Percentiles rank a stretch among this genome's conserved stretches.
Conservation (phyloP, 2,797 vertebrate genomes). For the Siniperca undulata region DNA sequence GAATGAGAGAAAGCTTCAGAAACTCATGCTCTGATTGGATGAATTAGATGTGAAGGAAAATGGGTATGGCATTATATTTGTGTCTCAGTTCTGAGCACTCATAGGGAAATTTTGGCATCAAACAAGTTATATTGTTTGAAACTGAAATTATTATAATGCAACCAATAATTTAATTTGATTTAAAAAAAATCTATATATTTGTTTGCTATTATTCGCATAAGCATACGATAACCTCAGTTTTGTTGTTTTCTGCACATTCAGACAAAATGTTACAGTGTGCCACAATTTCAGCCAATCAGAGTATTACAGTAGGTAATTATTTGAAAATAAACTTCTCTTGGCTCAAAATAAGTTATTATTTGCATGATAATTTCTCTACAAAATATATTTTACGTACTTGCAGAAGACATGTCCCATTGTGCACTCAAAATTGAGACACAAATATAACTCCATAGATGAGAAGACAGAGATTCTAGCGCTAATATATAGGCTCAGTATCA, state of each 20-base stretch:
- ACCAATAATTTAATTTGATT: too few relatives aligned
- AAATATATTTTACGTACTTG: not conserved
- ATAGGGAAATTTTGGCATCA: not conserved
- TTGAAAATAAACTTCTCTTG: too few relatives aligned
- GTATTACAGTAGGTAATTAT: too few relatives aligned
- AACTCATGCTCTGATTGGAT: not conserved
- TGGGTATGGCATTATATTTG: not conserved
- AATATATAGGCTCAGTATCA: not conserved
- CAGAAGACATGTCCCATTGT: not conserved
- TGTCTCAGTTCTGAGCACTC: not conserved
- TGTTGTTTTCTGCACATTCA: not conserved
- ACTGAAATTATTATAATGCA: not conserved
- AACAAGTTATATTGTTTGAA: not conserved
- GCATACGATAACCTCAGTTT: too few relatives aligned
- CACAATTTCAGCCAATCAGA: too few relatives aligned
- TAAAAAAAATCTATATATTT: too few relatives aligned
- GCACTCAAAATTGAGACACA: not conserved
- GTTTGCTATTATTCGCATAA: too few relatives aligned
- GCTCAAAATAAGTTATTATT: too few relatives aligned
- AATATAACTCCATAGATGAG: not conserved
- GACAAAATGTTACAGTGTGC: not conserved
- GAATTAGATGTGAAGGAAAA: too few relatives aligned
- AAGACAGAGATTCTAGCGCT: not conserved
- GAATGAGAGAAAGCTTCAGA: conserved; percentile 35
- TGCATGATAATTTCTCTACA: not conserved